Evolutionary conservation across 2,113 vertebrate species (phyloP).

Genomic region (Chauna torquata): DNA sequence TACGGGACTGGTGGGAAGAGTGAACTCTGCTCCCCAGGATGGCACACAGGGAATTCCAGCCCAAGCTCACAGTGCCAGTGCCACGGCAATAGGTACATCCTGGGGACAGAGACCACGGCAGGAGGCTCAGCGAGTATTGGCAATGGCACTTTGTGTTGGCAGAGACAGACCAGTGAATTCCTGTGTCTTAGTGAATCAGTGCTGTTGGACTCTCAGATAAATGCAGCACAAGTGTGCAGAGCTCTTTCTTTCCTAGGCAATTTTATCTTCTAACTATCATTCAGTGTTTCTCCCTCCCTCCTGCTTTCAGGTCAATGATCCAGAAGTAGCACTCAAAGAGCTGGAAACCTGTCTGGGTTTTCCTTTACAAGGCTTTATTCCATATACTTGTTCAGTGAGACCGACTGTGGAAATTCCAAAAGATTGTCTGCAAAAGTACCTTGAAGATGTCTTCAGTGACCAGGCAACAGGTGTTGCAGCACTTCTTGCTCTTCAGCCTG

Average conservation of each 20-base stretch:
- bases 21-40: background rate
- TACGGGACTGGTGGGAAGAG: background rate
- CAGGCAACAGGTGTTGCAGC: conserved; percentile 64
- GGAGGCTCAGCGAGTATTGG: background rate
- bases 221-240: background rate
- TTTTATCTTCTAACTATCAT: background rate
- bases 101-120: background rate
- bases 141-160: background rate
- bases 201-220: background rate
- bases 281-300: background rate
- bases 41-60: background rate
- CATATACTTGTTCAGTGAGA: conserved; percentile 64
- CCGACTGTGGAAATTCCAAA: conserved; percentile 70
- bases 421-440: conserved; percentile 74
- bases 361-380: conserved; percentile 60
- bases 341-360: conserved; percentile 78
- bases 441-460: conserved; percentile 67
- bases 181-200: background rate
- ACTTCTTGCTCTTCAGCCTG: background rate
- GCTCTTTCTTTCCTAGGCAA: background rate
- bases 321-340: conserved; percentile 73
- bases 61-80: background rate
- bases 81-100: background rate
- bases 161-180: background rate
- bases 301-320: conserved; percentile 74